A percentile compares a stretch with the other conserved stretches of the same genome.
Evolutionary conservation across 2,888 invertebrate genomes (phyloP).

Genomic region (Sturmia bella): DNA sequence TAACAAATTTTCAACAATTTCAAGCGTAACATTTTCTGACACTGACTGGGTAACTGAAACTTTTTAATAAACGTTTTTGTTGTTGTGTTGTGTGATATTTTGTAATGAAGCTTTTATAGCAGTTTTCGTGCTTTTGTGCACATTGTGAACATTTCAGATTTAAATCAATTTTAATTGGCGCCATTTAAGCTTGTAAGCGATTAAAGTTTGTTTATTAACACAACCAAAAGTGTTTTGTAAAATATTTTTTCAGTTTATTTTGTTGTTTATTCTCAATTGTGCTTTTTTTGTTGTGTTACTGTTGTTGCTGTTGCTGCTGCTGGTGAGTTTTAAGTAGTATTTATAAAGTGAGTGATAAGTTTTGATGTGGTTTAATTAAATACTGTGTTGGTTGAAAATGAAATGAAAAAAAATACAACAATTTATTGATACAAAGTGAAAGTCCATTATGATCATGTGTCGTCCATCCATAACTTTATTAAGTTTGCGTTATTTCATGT

Average conservation of each 20-base stretch:
- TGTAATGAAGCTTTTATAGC: slow-evolving; percentile 24
- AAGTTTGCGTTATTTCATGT: slow-evolving; percentile 45
- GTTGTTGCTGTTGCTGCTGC: neutral
- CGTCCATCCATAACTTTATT: slow-evolving; percentile 55
- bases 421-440: slow-evolving; percentile 59
- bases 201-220: slow-evolving; percentile 69
- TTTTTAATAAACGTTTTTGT: neutral
- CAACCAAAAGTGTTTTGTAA: slow-evolving; percentile 46
- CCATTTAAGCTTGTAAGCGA: slow-evolving; percentile 70
- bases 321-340: slow-evolving; percentile 29
- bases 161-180: slow-evolving; percentile 73
- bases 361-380: slow-evolving; percentile 54
- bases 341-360: slow-evolving; percentile 61
- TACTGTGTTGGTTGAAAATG: slow-evolving; percentile 12
- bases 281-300: slow-evolving; percentile 10
- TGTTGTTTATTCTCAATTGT: too few relatives aligned
- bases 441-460: slow-evolving; percentile 61
- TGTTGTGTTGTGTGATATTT: slow-evolving; percentile 31
- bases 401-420: slow-evolving; percentile 6
- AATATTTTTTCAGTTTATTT: slow-evolving; percentile 8
- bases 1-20: slow-evolving; percentile 62
- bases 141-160: slow-evolving; percentile 63
- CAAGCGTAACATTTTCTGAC: slow-evolving; percentile 38
- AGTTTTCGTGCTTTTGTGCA: slow-evolving; percentile 44
- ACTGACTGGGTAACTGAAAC: slow-evolving; percentile 27